These are phyloP conservation scores for Meghimatium bilineatum DNA, from an alignment of 2,888 invertebrate species.

Conservation along the genomic window DNA sequence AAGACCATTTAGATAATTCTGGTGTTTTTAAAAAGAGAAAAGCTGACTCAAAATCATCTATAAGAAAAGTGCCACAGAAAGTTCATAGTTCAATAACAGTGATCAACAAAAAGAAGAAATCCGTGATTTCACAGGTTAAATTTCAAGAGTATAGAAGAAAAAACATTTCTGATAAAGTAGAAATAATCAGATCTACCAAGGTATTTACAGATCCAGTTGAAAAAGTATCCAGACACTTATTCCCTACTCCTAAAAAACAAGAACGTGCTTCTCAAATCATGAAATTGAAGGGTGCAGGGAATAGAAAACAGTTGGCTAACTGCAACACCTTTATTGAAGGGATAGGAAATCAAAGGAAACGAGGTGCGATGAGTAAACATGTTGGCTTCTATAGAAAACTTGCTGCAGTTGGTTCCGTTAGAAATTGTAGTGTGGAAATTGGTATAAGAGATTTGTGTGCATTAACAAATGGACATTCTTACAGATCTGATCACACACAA, in stretches of 20 bases:
- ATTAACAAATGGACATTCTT: not conserved
- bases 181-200: not conserved
- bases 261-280: not conserved
- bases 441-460: not conserved
- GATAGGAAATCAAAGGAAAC: not conserved
- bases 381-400: not conserved
- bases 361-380: not conserved
- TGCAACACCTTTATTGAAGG: not conserved
- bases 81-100: not conserved
- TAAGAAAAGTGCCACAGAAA: not conserved
- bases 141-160: not conserved
- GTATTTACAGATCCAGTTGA: not conserved
- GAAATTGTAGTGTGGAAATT: not conserved
- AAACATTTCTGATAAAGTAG: not conserved
- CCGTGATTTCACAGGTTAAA: not conserved
- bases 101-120: not conserved
- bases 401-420: not conserved
- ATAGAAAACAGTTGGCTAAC: not conserved
- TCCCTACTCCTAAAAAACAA: not conserved
- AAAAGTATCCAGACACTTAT: not conserved
- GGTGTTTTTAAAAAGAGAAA: not conserved
- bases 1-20: not conserved
- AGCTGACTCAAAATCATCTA: not conserved
- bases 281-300: not conserved
- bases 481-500: not conserved